Conservation (phyloP, 2,113 vertebrate genomes). For the Podarcis cretensis region DNA sequence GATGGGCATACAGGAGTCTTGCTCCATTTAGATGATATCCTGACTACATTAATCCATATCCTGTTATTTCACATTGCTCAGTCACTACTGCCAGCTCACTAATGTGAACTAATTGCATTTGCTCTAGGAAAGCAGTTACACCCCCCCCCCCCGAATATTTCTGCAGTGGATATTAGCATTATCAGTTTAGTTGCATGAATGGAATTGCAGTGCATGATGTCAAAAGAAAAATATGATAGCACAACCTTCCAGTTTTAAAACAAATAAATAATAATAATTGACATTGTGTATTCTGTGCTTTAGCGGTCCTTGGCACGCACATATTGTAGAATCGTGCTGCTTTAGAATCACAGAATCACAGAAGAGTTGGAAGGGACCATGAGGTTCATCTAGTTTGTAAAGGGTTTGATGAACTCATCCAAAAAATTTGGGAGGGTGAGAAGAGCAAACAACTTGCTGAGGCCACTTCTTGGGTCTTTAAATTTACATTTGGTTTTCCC, state of each 20-base stretch:
- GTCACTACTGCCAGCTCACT: slow-evolving; percentile 37
- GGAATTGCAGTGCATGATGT: slow-evolving; percentile 36
- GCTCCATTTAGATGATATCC: slow-evolving; percentile 42
- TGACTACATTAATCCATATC: slow-evolving; percentile 57
- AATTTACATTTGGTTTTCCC: neutral
- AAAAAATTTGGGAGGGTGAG: neutral
- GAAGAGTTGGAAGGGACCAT: too few relatives aligned
- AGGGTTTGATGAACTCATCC: too few relatives aligned
- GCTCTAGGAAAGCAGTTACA: slow-evolving; percentile 52
- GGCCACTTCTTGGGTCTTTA: neutral
- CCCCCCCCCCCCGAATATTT: neutral
- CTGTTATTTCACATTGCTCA: slow-evolving; percentile 50
- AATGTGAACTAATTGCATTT: slow-evolving; percentile 63
- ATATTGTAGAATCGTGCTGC: neutral
- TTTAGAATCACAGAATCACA: neutral
- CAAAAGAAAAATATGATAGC: slow-evolving; percentile 52
- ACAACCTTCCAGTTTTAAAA: neutral
- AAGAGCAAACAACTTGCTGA: neutral
- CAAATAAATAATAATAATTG: neutral
- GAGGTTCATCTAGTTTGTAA: too few relatives aligned
- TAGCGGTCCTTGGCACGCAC: neutral
- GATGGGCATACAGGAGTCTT: neutral
- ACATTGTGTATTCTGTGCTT: neutral
- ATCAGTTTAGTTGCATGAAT: slow-evolving; percentile 63
- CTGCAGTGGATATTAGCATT: slow-evolving; percentile 55